phyloP scores from a whole-genome alignment of 2,113 vertebrate genomes.

The Calypte anna region DNA sequence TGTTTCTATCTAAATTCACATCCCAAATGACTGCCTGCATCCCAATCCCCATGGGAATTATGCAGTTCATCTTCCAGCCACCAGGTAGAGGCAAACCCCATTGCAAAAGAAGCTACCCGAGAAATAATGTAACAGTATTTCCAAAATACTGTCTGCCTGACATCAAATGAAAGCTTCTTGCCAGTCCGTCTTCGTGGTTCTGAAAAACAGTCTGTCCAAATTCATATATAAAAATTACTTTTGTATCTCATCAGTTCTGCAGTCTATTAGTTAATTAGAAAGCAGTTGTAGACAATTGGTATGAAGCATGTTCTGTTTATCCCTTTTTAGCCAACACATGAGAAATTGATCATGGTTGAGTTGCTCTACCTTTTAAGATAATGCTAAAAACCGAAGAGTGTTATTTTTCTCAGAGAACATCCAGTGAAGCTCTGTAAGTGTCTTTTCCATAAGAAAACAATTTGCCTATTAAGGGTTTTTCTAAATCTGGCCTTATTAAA shows the following conservation, averaged over 20 bases:
- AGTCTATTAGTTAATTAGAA: conserved; percentile 27
- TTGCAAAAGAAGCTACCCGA: neutral
- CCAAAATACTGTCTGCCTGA: neutral
- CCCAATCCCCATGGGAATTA: neutral
- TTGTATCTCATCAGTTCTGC: conserved; percentile 11
- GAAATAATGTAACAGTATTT: neutral
- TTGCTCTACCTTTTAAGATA: neutral
- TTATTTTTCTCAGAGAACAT: neutral
- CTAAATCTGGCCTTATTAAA: neutral
- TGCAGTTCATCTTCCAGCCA: conserved; percentile 57
- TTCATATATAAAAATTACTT: conserved; percentile 5
- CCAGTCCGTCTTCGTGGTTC: neutral
- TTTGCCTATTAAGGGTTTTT: neutral
- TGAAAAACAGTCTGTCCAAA: neutral
- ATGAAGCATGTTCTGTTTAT: conserved; percentile 14
- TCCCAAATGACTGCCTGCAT: neutral
- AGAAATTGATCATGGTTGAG: neutral
- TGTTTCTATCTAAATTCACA: neutral
- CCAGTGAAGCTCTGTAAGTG: neutral
- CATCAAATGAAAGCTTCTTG: neutral
- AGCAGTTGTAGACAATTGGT: neutral
- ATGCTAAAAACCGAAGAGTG: neutral
- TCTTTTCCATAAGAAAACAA: neutral
- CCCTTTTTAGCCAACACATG: neutral
- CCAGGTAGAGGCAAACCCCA: conserved; percentile 61